Evolutionary conservation across 92 coral and sea anemone species (phyloP).

Genomic region (Epizoanthus scotinus): DNA sequence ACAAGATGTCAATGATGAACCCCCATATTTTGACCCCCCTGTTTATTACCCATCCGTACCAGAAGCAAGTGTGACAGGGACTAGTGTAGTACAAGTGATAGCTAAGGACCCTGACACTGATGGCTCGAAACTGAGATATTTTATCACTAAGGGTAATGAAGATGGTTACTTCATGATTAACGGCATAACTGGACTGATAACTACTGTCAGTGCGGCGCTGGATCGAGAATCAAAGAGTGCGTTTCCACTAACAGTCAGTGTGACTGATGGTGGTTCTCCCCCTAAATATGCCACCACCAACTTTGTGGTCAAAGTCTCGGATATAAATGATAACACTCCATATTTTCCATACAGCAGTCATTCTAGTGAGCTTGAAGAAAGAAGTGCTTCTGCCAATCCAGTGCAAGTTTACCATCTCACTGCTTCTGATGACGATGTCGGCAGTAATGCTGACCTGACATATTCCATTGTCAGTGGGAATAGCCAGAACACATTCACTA

Average conservation of each 20-base stretch:
- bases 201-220: slow-evolving; percentile 61
- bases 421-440: slow-evolving; percentile 78
- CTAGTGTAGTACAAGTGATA: slow-evolving; percentile 72
- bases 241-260: slow-evolving; percentile 65
- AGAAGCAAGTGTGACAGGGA: slow-evolving; percentile 69
- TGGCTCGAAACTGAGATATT: slow-evolving; percentile 69
- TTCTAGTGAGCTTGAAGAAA: slow-evolving; percentile 45
- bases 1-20: slow-evolving; percentile 72
- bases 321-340: slow-evolving; percentile 89
- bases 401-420: slow-evolving; percentile 54
- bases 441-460: slow-evolving; percentile 77
- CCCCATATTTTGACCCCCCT: slow-evolving; percentile 87
- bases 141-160: slow-evolving; percentile 77
- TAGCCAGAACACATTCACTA: slow-evolving; percentile 51
- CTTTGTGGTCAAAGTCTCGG: slow-evolving; percentile 74
- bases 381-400: slow-evolving; percentile 43
- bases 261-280: slow-evolving; percentile 67
- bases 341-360: slow-evolving; percentile 51
- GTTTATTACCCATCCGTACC: slow-evolving; percentile 80
- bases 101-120: slow-evolving; percentile 81
- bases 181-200: slow-evolving; percentile 71
- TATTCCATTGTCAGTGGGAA: slow-evolving; percentile 61
- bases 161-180: slow-evolving; percentile 71
- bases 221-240: slow-evolving; percentile 64
- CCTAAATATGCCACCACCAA: slow-evolving; percentile 60